Conservation (phyloP, 2,888 invertebrate genomes). For the Dryobotodes eremita region DNA sequence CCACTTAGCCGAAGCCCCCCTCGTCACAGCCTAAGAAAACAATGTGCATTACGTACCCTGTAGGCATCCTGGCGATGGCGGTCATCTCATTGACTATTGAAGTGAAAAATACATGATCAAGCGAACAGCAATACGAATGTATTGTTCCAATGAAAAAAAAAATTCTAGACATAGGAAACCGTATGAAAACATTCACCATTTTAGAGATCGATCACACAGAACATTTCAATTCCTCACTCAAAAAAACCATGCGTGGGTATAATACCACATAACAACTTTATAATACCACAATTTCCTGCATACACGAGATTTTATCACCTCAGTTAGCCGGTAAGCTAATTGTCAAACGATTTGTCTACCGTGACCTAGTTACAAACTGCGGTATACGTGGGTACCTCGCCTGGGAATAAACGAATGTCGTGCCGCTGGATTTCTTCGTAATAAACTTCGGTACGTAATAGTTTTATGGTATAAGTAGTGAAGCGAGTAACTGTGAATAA, state of each 20-base stretch:
- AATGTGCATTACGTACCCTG: not conserved
- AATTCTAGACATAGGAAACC: not conserved
- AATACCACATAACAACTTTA: constrained; percentile 10
- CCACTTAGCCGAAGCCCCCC: no score
- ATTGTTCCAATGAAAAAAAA: not conserved
- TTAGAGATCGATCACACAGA: not conserved
- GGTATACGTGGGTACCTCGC: constrained; percentile 40
- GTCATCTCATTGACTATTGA: not conserved
- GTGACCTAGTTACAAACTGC: constrained; percentile 60
- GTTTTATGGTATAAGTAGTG: constrained; percentile 62
- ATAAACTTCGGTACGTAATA: constrained; percentile 62
- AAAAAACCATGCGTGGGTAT: constrained; percentile 23
- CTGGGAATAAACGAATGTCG: constrained; percentile 58
- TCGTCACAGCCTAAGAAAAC: not conserved
- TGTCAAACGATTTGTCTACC: constrained; percentile 65
- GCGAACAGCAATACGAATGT: no score
- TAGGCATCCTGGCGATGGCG: not conserved
- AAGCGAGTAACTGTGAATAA: constrained; percentile 46
- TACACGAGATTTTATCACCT: constrained; percentile 45
- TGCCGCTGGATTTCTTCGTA: constrained; percentile 58
- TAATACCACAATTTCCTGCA: constrained; percentile 27
- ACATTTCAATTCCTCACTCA: not conserved
- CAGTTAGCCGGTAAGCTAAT: constrained; percentile 52
- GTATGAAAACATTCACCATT: not conserved
- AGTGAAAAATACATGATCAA: not conserved